Evolutionary conservation across 2,113 vertebrate species (phyloP), one percentile per base, ranked within the genome.

Genomic region (Passer montanus): DNA sequence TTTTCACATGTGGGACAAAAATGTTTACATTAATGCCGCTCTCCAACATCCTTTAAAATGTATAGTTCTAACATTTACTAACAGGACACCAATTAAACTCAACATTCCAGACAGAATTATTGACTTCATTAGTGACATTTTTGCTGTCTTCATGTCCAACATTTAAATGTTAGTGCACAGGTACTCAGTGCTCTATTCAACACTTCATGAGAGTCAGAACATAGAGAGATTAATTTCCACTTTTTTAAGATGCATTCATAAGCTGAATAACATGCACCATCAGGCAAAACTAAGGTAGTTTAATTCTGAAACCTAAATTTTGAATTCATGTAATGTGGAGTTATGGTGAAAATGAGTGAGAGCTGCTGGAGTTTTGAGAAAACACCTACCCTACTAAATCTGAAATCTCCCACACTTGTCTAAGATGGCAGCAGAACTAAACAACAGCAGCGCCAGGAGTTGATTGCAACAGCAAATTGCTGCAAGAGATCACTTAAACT

Each of bases 381-480:
- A 82, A 72, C 37, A 64, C 17, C 19, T n/a, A 39, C 19, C 27
- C 33, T n/a, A 20, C 39, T 37, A 59, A 87, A 75, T 24, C 20
- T 43, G 30, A 74, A 58, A 43, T 59, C 12, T 66, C 17, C 23
- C 8, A 19, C 18, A 28, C 16, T 11, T 63, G n/a, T 72, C 43
- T 41, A 56, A n/a, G 31, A 68, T 8, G 20, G 27, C 52, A 95
- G 39, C 23, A 47, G 60, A 92, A 67, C 7, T 26, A 70, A 55
- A 41, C 0, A 0, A 53, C 8, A 1, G 4, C 13, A 20, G 66
- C 8, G 8, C 30, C n/a, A 44, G 27, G 10, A 92, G 23, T 0
- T 73, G 26, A 67, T 26, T 64, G 68, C 13, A 78, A 53, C 14
- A 68, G 27, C 27, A 75, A 93, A 66, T 1, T 64, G 30, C 47